A percentile compares a stretch with the other conserved stretches of the same genome.
These are phyloP conservation scores for Lissocephala sabroskyi DNA, from an alignment of 2,888 invertebrate genomes.

Conservation along the genomic window DNA sequence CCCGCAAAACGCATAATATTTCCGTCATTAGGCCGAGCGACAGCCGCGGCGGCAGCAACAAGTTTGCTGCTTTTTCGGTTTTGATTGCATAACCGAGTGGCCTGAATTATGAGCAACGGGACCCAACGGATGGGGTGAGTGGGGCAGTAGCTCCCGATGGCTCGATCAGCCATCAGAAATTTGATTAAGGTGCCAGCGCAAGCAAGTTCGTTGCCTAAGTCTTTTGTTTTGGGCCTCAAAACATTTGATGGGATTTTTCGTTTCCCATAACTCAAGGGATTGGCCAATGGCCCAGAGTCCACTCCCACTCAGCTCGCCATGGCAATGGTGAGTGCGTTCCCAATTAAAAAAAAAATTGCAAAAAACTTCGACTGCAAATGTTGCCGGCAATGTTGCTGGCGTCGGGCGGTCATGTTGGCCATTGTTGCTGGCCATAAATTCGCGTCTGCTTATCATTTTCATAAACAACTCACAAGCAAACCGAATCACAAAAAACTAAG, in stretches of 20 bases:
- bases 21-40: slow-evolving; percentile 56
- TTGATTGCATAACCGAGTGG: slow-evolving; percentile 44
- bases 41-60: too few relatives aligned
- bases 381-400: slow-evolving; percentile 3
- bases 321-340: slow-evolving; percentile 2
- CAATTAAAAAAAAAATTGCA: too few relatives aligned
- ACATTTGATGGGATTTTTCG: too few relatives aligned
- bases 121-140: too few relatives aligned
- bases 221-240: slow-evolving; percentile 33
- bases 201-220: slow-evolving; percentile 45
- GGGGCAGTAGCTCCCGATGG: too few relatives aligned
- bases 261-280: slow-evolving; percentile 2
- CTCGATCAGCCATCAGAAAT: too few relatives aligned
- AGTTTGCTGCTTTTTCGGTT: slow-evolving; percentile 30
- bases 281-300: slow-evolving; percentile 1
- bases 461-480: slow-evolving; percentile 51
- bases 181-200: too few relatives aligned
- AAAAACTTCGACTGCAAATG: slow-evolving; percentile 13
- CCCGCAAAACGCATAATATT: slow-evolving; percentile 46
- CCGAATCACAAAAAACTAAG: too few relatives aligned
- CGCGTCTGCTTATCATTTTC: slow-evolving; percentile 60
- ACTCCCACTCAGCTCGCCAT: slow-evolving; percentile 4
- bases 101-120: too few relatives aligned
- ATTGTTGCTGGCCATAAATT: slow-evolving; percentile 13
- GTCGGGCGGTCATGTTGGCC: background rate